phyloP scores from a whole-genome alignment of 2,113 vertebrate species.

The Amblyornis subalaris region DNA sequence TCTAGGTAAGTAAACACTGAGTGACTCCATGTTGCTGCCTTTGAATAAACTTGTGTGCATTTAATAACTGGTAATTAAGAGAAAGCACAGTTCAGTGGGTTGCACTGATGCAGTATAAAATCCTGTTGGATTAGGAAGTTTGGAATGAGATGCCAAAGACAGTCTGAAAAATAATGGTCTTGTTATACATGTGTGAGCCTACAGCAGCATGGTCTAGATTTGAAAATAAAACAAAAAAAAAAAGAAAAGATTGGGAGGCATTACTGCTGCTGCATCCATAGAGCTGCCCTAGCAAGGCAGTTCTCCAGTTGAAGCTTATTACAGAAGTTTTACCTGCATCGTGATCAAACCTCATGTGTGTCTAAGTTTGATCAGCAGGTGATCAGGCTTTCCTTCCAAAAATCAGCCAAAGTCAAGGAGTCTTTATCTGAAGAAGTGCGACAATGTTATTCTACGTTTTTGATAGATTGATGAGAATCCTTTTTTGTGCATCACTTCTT shows the following conservation, averaged over 20 bases:
- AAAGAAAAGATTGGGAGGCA: neutral
- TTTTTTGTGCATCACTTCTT: neutral
- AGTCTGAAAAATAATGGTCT: neutral
- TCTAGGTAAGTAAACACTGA: slow-evolving; percentile 77
- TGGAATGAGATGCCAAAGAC: neutral
- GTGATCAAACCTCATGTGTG: neutral
- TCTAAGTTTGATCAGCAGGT: neutral
- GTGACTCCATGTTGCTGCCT: neutral
- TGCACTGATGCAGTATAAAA: neutral
- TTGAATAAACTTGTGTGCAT: neutral
- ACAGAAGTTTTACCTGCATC: neutral
- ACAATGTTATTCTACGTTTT: neutral
- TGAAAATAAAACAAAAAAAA: neutral
- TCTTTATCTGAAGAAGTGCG: neutral
- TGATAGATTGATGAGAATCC: neutral
- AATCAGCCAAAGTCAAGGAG: neutral
- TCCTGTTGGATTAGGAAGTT: neutral
- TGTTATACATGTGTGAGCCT: neutral
- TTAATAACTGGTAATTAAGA: neutral
- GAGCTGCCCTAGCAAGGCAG: neutral
- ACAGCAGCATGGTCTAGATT: neutral
- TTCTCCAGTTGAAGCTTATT: neutral
- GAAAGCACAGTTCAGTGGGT: neutral
- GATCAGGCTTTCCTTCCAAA: neutral
- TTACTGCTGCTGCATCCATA: neutral